phyloP scores from a whole-genome alignment of 2,888 invertebrate species.

The Dinocampus coccinellae region DNA sequence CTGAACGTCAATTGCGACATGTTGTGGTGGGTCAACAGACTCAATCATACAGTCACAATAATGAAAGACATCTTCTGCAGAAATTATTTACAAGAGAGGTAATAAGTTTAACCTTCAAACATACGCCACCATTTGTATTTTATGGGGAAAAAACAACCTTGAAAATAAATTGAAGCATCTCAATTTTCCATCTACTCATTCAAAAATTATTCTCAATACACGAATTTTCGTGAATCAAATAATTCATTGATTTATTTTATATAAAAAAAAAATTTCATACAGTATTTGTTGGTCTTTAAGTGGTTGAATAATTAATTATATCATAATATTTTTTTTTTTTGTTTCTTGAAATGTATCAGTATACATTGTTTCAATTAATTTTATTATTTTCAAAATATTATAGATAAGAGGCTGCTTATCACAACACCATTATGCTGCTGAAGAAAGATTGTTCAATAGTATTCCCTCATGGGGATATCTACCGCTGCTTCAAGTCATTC shows the following conservation, averaged over 20 bases:
- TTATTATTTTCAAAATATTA: too few relatives aligned
- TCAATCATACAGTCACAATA: conserved; percentile 54
- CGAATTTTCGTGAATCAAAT: too few relatives aligned
- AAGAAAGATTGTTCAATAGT: conserved; percentile 64
- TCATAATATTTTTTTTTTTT: too few relatives aligned
- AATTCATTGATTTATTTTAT: neutral
- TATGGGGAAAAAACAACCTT: neutral
- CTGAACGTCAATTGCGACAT: conserved; percentile 61
- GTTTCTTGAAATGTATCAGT: too few relatives aligned
- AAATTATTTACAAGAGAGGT: conserved; percentile 77
- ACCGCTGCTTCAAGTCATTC: conserved; percentile 61
- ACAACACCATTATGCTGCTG: conserved; percentile 63
- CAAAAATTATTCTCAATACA: neutral
- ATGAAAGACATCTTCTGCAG: conserved; percentile 65
- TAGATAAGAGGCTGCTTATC: conserved; percentile 65
- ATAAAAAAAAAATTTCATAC: neutral
- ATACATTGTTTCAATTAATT: too few relatives aligned
- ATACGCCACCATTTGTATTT: neutral
- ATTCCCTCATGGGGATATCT: conserved; percentile 66
- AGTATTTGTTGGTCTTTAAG: too few relatives aligned
- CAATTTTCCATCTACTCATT: neutral
- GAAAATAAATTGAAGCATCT: neutral
- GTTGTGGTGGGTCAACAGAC: conserved; percentile 63
- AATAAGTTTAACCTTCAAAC: conserved; percentile 51
- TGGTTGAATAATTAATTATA: too few relatives aligned